Percentiles rank a stretch among this genome's conserved stretches.
Conservation (phyloP, 2,888 invertebrate species). For the Cheilosia vernalis region DNA sequence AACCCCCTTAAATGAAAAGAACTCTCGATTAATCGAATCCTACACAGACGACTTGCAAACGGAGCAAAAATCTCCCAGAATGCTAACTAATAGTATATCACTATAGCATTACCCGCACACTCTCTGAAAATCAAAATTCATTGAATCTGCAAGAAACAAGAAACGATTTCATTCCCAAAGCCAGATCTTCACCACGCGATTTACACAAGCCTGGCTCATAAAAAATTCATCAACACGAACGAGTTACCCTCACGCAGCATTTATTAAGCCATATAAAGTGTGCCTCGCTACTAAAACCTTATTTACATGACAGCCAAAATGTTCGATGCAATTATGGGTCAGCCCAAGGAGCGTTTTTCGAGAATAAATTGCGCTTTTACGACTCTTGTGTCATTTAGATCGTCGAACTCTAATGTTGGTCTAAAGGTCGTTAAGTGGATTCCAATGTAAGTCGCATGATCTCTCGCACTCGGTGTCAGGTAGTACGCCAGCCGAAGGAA, state of each 20-base stretch:
- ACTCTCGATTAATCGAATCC: too few species aligned
- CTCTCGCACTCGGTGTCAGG: not conserved
- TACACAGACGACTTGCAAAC: too few species aligned
- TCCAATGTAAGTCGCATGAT: constrained; percentile 8
- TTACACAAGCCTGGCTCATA: too few species aligned
- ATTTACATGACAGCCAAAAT: constrained; percentile 13
- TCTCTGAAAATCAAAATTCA: too few species aligned
- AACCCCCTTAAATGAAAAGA: too few species aligned
- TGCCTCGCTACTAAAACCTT: not conserved
- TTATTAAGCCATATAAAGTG: constrained; percentile 1
- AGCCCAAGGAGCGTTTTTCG: not conserved
- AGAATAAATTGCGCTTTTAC: not conserved
- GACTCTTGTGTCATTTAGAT: not conserved
- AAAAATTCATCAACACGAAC: too few species aligned
- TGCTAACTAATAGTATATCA: too few species aligned
- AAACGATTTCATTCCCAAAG: too few species aligned
- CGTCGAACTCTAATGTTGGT: not conserved
- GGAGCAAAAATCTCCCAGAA: too few species aligned
- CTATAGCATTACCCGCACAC: too few species aligned
- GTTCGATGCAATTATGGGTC: not conserved
- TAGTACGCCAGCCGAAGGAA: not conserved
- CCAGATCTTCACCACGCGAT: too few species aligned
- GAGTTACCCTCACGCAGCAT: not conserved
- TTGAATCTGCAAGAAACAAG: too few species aligned
- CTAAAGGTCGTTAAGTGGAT: constrained; percentile 32